Base-by-base conservation (phyloP, 2,888 invertebrate genomes). In the Smittia sp. region DNA sequence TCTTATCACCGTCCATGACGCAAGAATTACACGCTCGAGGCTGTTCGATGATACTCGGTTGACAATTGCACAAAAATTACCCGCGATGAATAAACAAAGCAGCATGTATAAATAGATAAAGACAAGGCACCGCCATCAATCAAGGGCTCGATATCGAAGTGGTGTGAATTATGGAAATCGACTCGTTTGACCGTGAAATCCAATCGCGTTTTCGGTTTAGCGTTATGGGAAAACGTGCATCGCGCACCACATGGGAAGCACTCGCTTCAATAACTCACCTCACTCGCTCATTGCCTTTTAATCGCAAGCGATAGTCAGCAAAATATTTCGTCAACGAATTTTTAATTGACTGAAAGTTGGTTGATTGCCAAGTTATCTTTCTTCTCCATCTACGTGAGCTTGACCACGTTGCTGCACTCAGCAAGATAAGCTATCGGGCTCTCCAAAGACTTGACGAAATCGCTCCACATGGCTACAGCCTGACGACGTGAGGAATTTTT, bases 41-140 rank as follows among this genome's bases (percentile, higher is more conserved):
- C 32, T 32, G 3, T 32, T 32, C n/a, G n/a, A n/a, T n/a, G n/a
- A n/a, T n/a, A n/a, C n/a, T 32, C 32, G 32, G 32, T 32, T 32
- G 32, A 32, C 32, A 32, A 32, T 32, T 32, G 32, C 32, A 32
- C 32, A 32, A 32, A n/a, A 32, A 32, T 32, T 32, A 32, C 32
- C 32, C 32, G 32, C 3, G 32, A 6, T 32, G 32, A 32, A 32
- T 32, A 32, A 32, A 32, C 32, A 32, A 32, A 32, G 4, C n/a
- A 39, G 7, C 11, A n/a, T 46, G n/a, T 15, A 15, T 6, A 46
- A 46, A 46, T 46, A 46, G 46, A 46, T 15, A 46, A 13, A 2
- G 46, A 46, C 46, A 46, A 13, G 46, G 46, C 11, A 46, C 46
- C 32, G 32, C 46, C 46, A 46, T 46, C 46, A 46, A 46, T 46